phyloP scores from a whole-genome alignment of 1,140 invertebrate genomes.

The Yoshiicerus persimilis region DNA sequence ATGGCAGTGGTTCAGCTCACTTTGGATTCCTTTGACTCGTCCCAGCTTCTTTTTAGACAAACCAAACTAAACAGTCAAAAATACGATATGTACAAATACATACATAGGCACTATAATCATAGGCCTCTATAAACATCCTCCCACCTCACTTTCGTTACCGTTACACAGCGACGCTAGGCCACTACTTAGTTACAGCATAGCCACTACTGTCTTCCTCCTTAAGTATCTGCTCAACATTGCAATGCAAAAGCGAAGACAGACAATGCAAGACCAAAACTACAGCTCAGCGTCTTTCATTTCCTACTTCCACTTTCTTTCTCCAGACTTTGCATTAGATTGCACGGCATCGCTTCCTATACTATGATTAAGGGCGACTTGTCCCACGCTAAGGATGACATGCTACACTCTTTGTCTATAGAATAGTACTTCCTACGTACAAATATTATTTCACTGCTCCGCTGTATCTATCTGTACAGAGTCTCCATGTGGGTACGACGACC shows the following conservation, averaged over 20 bases:
- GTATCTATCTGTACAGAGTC: too few relatives aligned
- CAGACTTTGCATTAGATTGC: background rate
- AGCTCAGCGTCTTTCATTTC: background rate
- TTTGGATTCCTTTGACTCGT: conserved; percentile 13
- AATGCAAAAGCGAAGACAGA: background rate
- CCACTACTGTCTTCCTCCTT: background rate
- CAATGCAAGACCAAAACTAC: background rate
- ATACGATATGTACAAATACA: background rate
- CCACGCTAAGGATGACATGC: background rate
- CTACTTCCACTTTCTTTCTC: background rate
- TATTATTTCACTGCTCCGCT: too few relatives aligned
- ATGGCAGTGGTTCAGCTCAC: conserved; percentile 21
- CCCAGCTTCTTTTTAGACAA: background rate
- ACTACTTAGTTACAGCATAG: background rate
- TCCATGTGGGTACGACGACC: background rate
- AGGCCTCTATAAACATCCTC: too few relatives aligned
- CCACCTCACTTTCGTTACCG: too few relatives aligned
- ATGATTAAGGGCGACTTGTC: background rate
- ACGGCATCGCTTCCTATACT: background rate
- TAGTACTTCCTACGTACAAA: too few relatives aligned
- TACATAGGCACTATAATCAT: too few relatives aligned
- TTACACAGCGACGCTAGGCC: background rate
- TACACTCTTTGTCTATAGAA: too few relatives aligned
- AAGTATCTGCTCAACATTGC: background rate
- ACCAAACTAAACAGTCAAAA: conserved; percentile 6